phyloP scores from a whole-genome alignment of 1,140 invertebrate species.

The Nasonia giraulti region DNA sequence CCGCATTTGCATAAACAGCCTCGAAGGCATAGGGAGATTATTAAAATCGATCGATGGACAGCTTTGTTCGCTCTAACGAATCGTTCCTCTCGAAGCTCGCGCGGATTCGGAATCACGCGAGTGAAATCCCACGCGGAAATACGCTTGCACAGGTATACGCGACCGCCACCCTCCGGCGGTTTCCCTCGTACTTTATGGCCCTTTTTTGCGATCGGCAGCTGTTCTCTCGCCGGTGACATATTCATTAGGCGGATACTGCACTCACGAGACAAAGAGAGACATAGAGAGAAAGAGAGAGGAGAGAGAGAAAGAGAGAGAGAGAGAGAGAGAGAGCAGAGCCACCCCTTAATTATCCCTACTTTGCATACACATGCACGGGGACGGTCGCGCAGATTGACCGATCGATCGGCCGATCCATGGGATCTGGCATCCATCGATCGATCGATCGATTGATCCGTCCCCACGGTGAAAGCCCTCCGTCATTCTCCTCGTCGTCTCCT shows the following conservation, averaged over 20 bases:
- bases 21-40: too few species aligned
- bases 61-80: too few species aligned
- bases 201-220: not conserved
- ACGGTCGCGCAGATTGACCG: slow-evolving; percentile 49
- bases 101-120: too few species aligned
- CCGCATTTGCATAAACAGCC: too few species aligned
- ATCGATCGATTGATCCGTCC: slow-evolving; percentile 3
- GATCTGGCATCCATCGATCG: not conserved
- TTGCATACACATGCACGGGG: not conserved
- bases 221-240: slow-evolving; percentile 5
- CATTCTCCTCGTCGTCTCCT: slow-evolving; percentile 17
- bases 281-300: not conserved
- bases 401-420: slow-evolving; percentile 52
- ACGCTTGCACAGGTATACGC: too few species aligned
- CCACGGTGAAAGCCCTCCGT: not conserved
- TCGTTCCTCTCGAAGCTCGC: too few species aligned
- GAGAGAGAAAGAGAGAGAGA: slow-evolving; percentile 1
- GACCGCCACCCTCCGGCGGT: too few species aligned
- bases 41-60: too few species aligned
- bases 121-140: too few species aligned
- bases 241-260: slow-evolving; percentile 3
- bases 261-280: slow-evolving; percentile 2
- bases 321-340: not conserved
- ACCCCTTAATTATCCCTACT: slow-evolving; percentile 37
- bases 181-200: not conserved